Base-by-base conservation (phyloP, 92 coral and sea anemone genomes). In the Pocillopora grandis region DNA sequence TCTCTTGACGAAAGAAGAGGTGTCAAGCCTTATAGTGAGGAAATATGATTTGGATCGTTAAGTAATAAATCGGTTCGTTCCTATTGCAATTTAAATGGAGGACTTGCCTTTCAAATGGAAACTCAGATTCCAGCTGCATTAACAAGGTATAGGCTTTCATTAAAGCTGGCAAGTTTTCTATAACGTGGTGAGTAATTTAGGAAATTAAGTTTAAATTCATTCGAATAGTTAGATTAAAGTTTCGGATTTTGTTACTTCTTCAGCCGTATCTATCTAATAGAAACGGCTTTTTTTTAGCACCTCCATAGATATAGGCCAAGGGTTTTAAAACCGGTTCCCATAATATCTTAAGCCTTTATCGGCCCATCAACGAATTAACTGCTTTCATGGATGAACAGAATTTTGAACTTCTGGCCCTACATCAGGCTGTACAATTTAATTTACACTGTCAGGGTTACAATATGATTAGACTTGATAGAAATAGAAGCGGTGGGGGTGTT, bases 241-340 rank as follows among this genome's bases (percentile, higher is more conserved):
- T 23, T 23, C 23, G 65, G 17, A 12, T 61, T 61, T n/a, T 10
- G 5, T 61, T 61, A 13, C 65, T 9, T 13, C 4, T 61, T 14
- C 65, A 61, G 65, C 65, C 65, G 18, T n/a, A 14, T 61, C 65
- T 13, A 23, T 23, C 23, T 23, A 23, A 23, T 23, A 23, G 23
- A 23, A 23, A 23, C 23, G 23, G 23, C 23, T 23, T 23, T 61
- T 72, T 31, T 4, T n/a, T n/a, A 10, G 35, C 7, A 10, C 5
- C 14, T 61, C 0, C 58, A 72, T 35, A 72, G 49, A 2, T 21
- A 37, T 14, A 42, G 76, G n/a, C 23, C 23, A 0, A 23, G 23
- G 76, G 76, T 72, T 72, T 72, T 72, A 3, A 37, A 72, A 72
- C 15, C 16, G 76, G 76, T 72, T 72, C 76, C 3, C 76, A 37